Evolutionary conservation across 1,140 invertebrate genomes (phyloP).

Genomic region (Pachyrhynchus sulphureomaculatus): DNA sequence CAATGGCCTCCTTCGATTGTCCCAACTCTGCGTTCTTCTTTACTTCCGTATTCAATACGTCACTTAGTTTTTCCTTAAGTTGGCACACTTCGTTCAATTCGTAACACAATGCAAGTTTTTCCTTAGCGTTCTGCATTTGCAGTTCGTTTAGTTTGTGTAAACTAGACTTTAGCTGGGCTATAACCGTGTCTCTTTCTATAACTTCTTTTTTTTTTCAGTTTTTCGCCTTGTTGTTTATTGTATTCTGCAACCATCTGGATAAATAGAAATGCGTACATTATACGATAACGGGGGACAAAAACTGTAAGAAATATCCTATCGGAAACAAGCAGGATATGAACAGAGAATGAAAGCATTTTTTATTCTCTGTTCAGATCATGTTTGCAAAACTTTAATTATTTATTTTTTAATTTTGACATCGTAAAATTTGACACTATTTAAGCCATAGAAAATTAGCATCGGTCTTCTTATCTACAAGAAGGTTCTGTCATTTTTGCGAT

Average conservation of each 20-base stretch:
- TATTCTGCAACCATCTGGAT: slow-evolving; percentile 46
- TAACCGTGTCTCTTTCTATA: slow-evolving; percentile 37
- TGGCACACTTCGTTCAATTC: slow-evolving; percentile 43
- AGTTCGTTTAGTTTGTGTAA: slow-evolving; percentile 42
- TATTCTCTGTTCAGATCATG: not conserved
- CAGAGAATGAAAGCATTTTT: not conserved
- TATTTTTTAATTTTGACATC: not conserved
- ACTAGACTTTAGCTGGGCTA: slow-evolving; percentile 37
- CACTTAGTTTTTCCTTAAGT: slow-evolving; percentile 42
- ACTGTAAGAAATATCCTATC: no score
- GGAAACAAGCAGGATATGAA: no score
- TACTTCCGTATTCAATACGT: slow-evolving; percentile 39
- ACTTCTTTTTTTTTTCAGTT: slow-evolving; percentile 44
- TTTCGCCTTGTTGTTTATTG: slow-evolving; percentile 45
- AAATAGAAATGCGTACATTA: not conserved
- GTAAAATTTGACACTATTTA: not conserved
- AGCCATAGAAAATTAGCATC: no score
- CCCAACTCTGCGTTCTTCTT: slow-evolving; percentile 39
- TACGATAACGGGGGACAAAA: no score
- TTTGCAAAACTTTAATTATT: not conserved
- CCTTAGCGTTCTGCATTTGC: slow-evolving; percentile 42
- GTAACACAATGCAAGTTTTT: slow-evolving; percentile 44
- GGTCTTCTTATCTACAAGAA: no score
- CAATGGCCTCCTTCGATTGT: slow-evolving; percentile 36
- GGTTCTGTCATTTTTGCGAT: no score